A percentile compares a stretch with the other conserved stretches of the same genome.
Evolutionary conservation across 2,113 vertebrate species (phyloP).

Genomic region (Melanotaenia duboulayi): DNA sequence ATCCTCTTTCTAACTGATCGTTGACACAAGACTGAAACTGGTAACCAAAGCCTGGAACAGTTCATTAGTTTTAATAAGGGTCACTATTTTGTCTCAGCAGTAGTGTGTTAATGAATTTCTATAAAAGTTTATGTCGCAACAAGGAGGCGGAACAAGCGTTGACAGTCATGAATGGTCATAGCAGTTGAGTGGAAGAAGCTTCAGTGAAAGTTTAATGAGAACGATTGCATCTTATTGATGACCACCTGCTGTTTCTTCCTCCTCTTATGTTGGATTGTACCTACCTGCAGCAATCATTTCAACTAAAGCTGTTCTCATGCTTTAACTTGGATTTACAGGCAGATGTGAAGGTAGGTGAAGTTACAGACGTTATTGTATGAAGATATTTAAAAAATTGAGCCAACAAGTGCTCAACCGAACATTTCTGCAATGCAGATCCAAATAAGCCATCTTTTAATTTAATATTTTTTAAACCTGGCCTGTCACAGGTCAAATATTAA

Average conservation of each 20-base stretch:
- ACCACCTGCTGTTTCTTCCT: neutral
- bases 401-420: neutral
- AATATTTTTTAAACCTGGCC: no score
- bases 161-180: neutral
- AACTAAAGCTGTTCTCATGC: neutral
- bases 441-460: slow-evolving; percentile 54
- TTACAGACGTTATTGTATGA: neutral
- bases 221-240: neutral
- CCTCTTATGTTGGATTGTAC: neutral
- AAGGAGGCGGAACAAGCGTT: neutral
- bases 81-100: no score
- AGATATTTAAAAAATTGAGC: slow-evolving; percentile 11
- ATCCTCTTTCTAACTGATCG: slow-evolving; percentile 15
- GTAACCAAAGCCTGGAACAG: no score
- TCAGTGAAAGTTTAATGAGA: neutral
- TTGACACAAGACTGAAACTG: slow-evolving; percentile 5
- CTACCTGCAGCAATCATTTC: neutral
- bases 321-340: neutral
- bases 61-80: no score
- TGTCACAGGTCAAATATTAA: slow-evolving; percentile 50
- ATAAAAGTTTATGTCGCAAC: neutral
- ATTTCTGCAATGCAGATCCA: slow-evolving; percentile 12
- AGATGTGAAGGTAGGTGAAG: neutral
- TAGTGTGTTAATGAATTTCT: no score
- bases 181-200: slow-evolving; percentile 1